Evolutionary conservation across 2,888 invertebrate genomes (phyloP), one percentile per base, ranked within the genome.

Genomic region (Reticulitermes lucifugus): DNA sequence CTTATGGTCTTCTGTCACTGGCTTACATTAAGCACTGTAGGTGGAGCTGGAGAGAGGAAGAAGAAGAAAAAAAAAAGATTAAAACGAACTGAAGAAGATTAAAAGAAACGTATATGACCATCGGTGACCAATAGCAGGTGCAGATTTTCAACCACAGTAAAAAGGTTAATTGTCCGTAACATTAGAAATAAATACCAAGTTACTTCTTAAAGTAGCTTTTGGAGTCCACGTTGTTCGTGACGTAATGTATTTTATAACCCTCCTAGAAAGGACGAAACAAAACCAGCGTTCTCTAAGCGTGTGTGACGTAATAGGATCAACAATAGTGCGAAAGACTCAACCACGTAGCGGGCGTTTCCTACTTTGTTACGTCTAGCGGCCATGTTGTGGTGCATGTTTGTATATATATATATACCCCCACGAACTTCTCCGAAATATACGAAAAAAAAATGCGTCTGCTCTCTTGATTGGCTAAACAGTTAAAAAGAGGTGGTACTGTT

Each of bases 381-480:
- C 77, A 77, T 77, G 77, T 77, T 77, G 51, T 25, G 77, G 77
- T 77, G 77, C 46, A 7, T 65, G 25, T 65, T 65, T 77, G 43
- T 41, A 46, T 46, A 18, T 3, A 46, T 46, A 18, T 3, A 22
- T 77, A 10, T 77, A 77, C 21, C 77, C 77, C 46, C 46, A 46
- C 77, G 22, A 46, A 46, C 9, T 4, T n/a, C 43, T 46, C 10
- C 12, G n/a, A 46, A 43, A 65, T 29, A 65, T n/a, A 59, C 4
- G 21, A 29, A 35, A 79, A 59, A 60, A 81, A 9, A 21, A 21
- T 41, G 2, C 12, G 43, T 35, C 81, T 41, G 10, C 43, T 81
- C 43, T 81, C n/a, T 43, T 81, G 81, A 81, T 81, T 81, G 81
- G 81, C n/a, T 43, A 81, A 79, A 81, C 41, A n/a, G 70, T 25